Conservation (phyloP, 2,888 invertebrate genomes). For the Cephus spinipes region DNA sequence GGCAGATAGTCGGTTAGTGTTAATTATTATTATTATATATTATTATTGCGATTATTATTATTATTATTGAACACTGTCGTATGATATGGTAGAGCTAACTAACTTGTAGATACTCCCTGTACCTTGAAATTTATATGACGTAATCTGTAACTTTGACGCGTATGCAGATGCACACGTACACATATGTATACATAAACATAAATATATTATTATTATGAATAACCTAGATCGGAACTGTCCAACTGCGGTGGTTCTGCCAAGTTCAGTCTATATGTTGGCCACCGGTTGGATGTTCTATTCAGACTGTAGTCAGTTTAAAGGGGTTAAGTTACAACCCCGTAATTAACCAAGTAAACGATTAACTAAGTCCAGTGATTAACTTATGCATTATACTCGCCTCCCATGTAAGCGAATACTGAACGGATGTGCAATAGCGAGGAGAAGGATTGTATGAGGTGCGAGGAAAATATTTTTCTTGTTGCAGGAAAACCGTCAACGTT, state of each 20-base stretch:
- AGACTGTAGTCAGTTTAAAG: constrained; percentile 2
- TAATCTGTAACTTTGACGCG: constrained; percentile 42
- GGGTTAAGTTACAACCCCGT: not conserved
- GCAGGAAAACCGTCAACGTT: constrained; percentile 47
- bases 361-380: not conserved
- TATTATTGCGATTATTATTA: not conserved
- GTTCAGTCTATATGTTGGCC: not conserved
- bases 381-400: not conserved
- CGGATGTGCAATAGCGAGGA: not conserved
- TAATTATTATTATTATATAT: not conserved
- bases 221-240: not conserved
- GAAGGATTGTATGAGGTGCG: constrained; percentile 34
- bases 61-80: constrained; percentile 31
- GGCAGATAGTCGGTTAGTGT: not conserved
- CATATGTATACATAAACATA: constrained; percentile 23
- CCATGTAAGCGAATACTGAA: not conserved
- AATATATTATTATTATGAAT: constrained; percentile 22
- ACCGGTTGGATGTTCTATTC: not conserved
- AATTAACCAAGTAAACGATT: constrained; percentile 1
- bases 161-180: constrained; percentile 31
- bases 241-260: not conserved
- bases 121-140: constrained; percentile 62
- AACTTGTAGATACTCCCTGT: constrained; percentile 61
- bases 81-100: constrained; percentile 42
- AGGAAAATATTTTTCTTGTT: constrained; percentile 53